Base-by-base conservation (phyloP, 2,888 invertebrate genomes). In the Harpagoxenus sublaevis region DNA sequence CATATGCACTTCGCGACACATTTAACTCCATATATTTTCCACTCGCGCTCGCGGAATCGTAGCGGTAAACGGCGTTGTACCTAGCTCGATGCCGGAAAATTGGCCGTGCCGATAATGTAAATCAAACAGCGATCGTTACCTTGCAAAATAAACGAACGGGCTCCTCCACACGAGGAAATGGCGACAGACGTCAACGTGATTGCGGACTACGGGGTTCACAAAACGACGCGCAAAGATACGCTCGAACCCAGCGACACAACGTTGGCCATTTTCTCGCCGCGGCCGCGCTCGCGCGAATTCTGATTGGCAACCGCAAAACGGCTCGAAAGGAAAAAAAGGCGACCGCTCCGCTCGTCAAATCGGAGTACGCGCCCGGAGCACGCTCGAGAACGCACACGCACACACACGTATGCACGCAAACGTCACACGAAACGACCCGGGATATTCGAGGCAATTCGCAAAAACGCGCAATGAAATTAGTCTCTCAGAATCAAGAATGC, bases 171-270 rank as follows among this genome's bases (percentile, higher is more conserved):
- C 91, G 94, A 93, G 96, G 96, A 96, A 96, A 96, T 96, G 96
- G 96, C 96, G 96, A 96, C 96, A 96, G 96, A 96, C 96, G 96
- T 96, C 96, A 96, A 96, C 96, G 96, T 96, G 93, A 93, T 92
- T 90, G 92, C 89, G 84, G 86, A 91, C 96, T 96, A 96, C 97
- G 97, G 97, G 97, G 97, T 97, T 96, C 96, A 97, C 97, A 97
- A 96, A 97, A 96, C 96, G 97, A 97, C 97, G 97, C 97, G 97
- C 97, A 97, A 96, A 97, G 97, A 96, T 96, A 96, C 96, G 96
- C 94, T 94, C 96, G 96, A 96, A 96, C 96, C 94, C 94, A 94
- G 93, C 91, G 92, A 89, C 91, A 87, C 86, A 83, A 87, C 42
- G 92, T 92, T 94, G 91, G 94, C 94, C 94, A 94, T 94, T 94